phyloP scores from a whole-genome alignment of 2,888 invertebrate species.

The Seladonia tumulorum region DNA sequence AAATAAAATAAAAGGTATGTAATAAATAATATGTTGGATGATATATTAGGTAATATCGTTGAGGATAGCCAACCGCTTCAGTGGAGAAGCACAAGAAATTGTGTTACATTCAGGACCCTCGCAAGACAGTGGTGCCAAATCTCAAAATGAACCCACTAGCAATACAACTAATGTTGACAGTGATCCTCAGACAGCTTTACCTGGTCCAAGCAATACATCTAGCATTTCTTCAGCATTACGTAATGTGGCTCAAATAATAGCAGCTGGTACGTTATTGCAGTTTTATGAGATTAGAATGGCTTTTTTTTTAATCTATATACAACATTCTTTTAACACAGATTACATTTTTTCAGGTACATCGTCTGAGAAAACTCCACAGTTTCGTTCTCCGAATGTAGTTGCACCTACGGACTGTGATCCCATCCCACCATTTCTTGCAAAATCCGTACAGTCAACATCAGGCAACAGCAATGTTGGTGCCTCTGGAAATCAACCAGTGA shows the following conservation, averaged over 20 bases:
- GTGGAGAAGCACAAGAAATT: constrained; percentile 90
- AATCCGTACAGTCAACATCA: constrained; percentile 77
- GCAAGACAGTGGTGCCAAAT: constrained; percentile 80
- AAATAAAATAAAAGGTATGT: background rate
- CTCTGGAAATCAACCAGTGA: constrained; percentile 74
- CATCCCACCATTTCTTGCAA: constrained; percentile 81
- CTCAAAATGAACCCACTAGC: constrained; percentile 77
- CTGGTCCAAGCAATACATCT: constrained; percentile 82
- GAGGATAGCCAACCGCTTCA: constrained; percentile 87
- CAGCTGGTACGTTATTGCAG: constrained; percentile 76
- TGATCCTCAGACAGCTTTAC: constrained; percentile 78
- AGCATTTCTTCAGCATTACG: constrained; percentile 80
- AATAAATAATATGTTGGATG: background rate
- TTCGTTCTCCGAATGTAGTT: constrained; percentile 94
- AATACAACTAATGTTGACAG: constrained; percentile 75
- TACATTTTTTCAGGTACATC: constrained; percentile 75
- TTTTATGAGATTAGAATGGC: background rate
- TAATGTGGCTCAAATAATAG: constrained; percentile 82
- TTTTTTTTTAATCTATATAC: background rate
- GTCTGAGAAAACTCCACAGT: constrained; percentile 85
- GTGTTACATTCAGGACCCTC: constrained; percentile 86
- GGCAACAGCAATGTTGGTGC: constrained; percentile 73
- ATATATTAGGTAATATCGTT: constrained; percentile 86
- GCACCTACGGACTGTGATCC: constrained; percentile 93
- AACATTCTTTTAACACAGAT: background rate